Percentiles rank a stretch among this genome's conserved stretches.
Evolutionary conservation across 1,140 invertebrate species (phyloP).

Genomic region (Carposina sasakii): DNA sequence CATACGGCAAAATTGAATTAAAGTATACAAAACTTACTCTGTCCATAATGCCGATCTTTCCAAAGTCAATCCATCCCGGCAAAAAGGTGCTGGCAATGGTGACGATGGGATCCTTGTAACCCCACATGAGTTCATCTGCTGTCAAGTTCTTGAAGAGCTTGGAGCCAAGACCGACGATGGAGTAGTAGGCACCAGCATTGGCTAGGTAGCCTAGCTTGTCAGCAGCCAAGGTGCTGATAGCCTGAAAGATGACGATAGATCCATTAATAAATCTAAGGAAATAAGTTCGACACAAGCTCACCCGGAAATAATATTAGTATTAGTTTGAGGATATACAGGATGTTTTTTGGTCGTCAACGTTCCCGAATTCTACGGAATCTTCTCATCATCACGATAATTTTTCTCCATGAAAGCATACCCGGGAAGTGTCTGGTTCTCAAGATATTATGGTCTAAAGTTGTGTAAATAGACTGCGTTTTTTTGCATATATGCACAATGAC

Average conservation of each 20-base stretch:
- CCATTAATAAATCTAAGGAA: neutral
- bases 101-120: conserved; percentile 86
- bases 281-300: too few relatives aligned
- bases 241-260: conserved; percentile 61
- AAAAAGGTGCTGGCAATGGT: conserved; percentile 78
- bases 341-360: too few relatives aligned
- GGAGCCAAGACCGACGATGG: conserved; percentile 76
- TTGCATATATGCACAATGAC: too few relatives aligned
- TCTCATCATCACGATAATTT: too few relatives aligned
- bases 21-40: conserved; percentile 78
- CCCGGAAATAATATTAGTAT: too few relatives aligned
- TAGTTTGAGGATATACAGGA: too few relatives aligned
- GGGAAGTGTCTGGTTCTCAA: too few relatives aligned
- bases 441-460: too few relatives aligned
- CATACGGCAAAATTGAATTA: too few relatives aligned
- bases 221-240: conserved; percentile 74
- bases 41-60: conserved; percentile 85
- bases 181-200: conserved; percentile 76
- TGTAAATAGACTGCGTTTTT: too few relatives aligned
- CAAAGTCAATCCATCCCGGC: conserved; percentile 82
- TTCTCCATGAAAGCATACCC: too few relatives aligned
- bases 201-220: conserved; percentile 73
- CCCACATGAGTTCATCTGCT: conserved; percentile 87
- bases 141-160: conserved; percentile 80
- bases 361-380: too few relatives aligned